These are phyloP conservation scores for Sula dactylatra DNA, from an alignment of 2,113 vertebrate species.

Conservation along the genomic window DNA sequence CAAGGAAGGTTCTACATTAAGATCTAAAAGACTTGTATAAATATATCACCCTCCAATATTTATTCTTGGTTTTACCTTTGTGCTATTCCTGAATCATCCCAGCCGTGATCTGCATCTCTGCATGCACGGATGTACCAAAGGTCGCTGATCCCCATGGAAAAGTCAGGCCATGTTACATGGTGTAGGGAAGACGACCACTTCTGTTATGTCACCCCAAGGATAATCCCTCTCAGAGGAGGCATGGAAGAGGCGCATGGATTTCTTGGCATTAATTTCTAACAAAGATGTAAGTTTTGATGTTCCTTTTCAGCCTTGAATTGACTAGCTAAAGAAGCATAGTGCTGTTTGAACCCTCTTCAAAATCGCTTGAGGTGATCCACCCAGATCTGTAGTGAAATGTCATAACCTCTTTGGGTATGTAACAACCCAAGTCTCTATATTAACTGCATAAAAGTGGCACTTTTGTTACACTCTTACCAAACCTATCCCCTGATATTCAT, in stretches of 20 bases:
- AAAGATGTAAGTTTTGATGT: neutral
- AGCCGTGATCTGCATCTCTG: neutral
- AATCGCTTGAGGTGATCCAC: neutral
- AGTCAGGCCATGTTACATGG: neutral
- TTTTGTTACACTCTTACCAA: neutral
- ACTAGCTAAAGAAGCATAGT: neutral
- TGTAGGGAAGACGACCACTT: neutral
- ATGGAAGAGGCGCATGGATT: neutral
- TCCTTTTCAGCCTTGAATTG: neutral
- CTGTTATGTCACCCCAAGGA: neutral
- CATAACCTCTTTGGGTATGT: neutral
- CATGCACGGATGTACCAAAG: rapidly evolving
- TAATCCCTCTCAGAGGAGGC: neutral
- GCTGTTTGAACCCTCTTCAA: neutral
- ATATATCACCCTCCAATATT: neutral
- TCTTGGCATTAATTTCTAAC: neutral
- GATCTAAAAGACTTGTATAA: neutral
- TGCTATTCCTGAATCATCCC: neutral
- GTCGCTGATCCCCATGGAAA: neutral
- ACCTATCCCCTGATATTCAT: neutral
- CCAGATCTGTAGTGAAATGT: neutral
- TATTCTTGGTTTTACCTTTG: neutral
- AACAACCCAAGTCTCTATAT: neutral
- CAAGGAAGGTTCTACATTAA: neutral
- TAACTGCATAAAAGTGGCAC: neutral